Base-by-base conservation (phyloP, 2,113 vertebrate species). In the Ptychochromis oligacanthus region DNA sequence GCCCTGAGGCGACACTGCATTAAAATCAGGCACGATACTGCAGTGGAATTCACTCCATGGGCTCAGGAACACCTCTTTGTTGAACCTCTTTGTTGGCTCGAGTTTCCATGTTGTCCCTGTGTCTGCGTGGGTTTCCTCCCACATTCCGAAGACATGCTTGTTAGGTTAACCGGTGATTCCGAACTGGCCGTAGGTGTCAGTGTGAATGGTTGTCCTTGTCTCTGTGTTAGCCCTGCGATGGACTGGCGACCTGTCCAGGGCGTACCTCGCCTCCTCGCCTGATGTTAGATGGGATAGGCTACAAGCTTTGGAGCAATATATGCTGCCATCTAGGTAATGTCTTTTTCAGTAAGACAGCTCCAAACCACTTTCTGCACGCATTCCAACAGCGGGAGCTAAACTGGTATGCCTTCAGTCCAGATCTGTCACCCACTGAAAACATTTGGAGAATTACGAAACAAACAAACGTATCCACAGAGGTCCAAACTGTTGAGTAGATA, bases 141-240 rank as follows among this genome's bases (percentile, higher is more conserved):
- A 49, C 64, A 18, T 40, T 18, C 3, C 65, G 28, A 15, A 49
- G 40, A 49, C 64, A 49, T 40, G n/a, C 38, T 24, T 43, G 38
- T 17, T 65, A 65, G 24, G 3, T 70, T 49, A 70, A 70, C 64
- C 18, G 64, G 24, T 49, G 64, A 49, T 70, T 70, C 40, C 12
- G 28, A 24, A 28, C 28, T 20, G 64, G 10, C 15, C 18, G 64
- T 49, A 70, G 40, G 24, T 70, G 65, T 49, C 15, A 49, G 40
- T 0, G 0, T 67, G 40, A 67, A 46, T 67, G 0, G 26, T 46
- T 49, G 40, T 49, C 40, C 49, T n/a, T 5, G 61, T 24, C 36
- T 43, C 62, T 18, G 64, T 49, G 43, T 70, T 49, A 70, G 65
- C 24, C 17, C 15, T 49, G 43, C 65, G 49, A 14, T 24, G 26